These are phyloP conservation scores for Drosophila percnosoma DNA, from an alignment of 2,888 invertebrate species.

Conservation along the genomic window DNA sequence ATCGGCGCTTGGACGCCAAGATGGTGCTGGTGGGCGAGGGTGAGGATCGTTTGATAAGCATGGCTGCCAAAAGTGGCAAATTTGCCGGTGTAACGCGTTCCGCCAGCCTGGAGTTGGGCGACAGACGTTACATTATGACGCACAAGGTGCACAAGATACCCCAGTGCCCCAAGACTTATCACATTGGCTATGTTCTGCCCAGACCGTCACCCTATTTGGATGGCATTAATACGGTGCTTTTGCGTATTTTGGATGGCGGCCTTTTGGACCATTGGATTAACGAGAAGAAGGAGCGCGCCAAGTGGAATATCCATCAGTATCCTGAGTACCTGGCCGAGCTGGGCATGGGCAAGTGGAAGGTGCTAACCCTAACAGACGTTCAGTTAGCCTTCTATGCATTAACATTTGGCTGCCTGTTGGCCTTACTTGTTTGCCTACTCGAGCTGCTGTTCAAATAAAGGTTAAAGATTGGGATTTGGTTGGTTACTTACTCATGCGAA, in stretches of 20 bases:
- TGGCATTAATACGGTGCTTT: slow-evolving; percentile 76
- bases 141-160: slow-evolving; percentile 82
- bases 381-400: slow-evolving; percentile 83
- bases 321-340: slow-evolving; percentile 65
- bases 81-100: slow-evolving; percentile 82
- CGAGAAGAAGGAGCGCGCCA: slow-evolving; percentile 76
- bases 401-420: slow-evolving; percentile 72
- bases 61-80: slow-evolving; percentile 67
- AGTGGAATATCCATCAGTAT: slow-evolving; percentile 67
- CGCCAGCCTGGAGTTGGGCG: slow-evolving; percentile 75
- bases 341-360: slow-evolving; percentile 74
- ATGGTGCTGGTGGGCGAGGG: slow-evolving; percentile 74
- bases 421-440: slow-evolving; percentile 48
- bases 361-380: slow-evolving; percentile 81
- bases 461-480: neutral
- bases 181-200: slow-evolving; percentile 81
- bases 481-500: slow-evolving; percentile 45
- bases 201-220: slow-evolving; percentile 80
- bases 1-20: slow-evolving; percentile 75
- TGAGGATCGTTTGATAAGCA: slow-evolving; percentile 72
- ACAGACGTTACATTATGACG: slow-evolving; percentile 77
- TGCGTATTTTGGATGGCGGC: slow-evolving; percentile 80
- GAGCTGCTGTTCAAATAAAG: slow-evolving; percentile 40
- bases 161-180: slow-evolving; percentile 84
- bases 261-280: slow-evolving; percentile 83